Conservation (phyloP, 2,797 vertebrate genomes). For the Dicrostonyx torquatus region DNA sequence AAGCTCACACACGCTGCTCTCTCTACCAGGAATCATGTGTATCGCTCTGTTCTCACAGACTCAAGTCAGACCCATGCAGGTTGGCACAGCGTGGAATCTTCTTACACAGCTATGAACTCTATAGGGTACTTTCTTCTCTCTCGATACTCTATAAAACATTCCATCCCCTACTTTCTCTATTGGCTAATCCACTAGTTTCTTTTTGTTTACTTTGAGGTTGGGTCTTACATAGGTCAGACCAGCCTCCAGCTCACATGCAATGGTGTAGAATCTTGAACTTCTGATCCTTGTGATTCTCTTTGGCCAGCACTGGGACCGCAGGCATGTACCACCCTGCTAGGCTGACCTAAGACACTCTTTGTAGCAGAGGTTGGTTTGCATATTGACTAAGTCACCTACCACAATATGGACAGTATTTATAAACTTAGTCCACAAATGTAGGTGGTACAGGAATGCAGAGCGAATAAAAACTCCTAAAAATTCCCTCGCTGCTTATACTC, state of each 20-base stretch:
- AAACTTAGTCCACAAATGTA: not conserved
- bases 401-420: not conserved
- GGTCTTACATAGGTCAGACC: not conserved
- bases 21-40: not conserved
- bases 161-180: not conserved
- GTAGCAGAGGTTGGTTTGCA: not conserved
- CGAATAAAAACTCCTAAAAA: not conserved
- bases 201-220: not conserved
- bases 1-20: not conserved
- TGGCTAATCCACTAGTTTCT: not conserved
- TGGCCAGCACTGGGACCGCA: not conserved
- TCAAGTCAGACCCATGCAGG: not conserved
- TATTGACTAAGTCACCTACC: not conserved
- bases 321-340: not conserved
- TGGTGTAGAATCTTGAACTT: not conserved
- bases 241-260: not conserved
- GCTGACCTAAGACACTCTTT: not conserved
- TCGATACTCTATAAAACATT: not conserved
- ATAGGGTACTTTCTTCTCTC: not conserved
- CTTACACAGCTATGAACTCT: not conserved
- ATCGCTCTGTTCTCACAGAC: not conserved
- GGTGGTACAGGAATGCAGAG: not conserved
- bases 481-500: not conserved
- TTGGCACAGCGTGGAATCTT: not conserved
- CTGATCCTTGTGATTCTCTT: not conserved